Percentiles rank a stretch among this genome's conserved stretches.
Evolutionary conservation across 2,113 vertebrate species (phyloP).

Genomic region (Phrynosoma blainvillii): DNA sequence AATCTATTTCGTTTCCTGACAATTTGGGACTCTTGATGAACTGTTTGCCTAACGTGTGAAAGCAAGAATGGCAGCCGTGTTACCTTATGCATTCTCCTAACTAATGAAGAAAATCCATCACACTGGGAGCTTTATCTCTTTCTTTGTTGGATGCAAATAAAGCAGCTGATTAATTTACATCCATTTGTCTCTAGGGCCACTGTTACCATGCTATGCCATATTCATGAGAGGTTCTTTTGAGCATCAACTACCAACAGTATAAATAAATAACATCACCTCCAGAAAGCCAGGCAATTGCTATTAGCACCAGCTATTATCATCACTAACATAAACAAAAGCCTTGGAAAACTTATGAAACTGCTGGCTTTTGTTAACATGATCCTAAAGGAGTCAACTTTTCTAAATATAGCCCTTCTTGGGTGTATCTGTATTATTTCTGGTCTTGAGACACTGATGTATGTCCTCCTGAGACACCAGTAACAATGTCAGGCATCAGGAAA

Average conservation of each 20-base stretch:
- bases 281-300: conserved; percentile 58
- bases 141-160: conserved; percentile 65
- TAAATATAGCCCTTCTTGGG: background rate
- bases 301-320: conserved; percentile 15
- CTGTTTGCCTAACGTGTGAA: conserved; percentile 55
- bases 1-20: conserved; percentile 59
- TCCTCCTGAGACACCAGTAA: background rate
- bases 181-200: conserved; percentile 58
- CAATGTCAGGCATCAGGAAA: background rate
- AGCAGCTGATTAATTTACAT: conserved; percentile 64
- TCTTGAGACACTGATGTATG: background rate
- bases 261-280: conserved; percentile 63
- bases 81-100: conserved; percentile 39
- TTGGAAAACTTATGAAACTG: background rate
- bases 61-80: conserved; percentile 53
- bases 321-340: background rate
- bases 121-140: conserved; percentile 51
- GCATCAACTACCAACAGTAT: conserved; percentile 39
- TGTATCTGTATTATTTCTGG: background rate
- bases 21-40: conserved; percentile 65
- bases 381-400: background rate
- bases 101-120: conserved; percentile 74
- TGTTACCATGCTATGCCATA: conserved; percentile 10
- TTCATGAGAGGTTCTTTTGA: conserved; percentile 41
- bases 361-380: background rate